Percentiles rank a stretch among this genome's conserved stretches.
Conservation (phyloP, 2,888 invertebrate genomes). For the Aphrophora alni region DNA sequence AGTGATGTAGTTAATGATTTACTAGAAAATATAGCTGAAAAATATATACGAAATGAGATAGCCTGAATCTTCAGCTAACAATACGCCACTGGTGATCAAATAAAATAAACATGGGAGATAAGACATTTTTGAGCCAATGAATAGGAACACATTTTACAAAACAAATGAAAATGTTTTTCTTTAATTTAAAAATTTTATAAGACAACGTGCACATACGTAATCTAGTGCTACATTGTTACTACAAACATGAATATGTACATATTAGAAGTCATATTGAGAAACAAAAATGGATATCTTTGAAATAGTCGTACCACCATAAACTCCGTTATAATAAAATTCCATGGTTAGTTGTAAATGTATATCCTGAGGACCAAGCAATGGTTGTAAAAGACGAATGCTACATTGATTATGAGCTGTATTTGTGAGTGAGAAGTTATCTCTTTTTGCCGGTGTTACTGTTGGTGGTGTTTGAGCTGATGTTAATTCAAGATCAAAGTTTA, state of each 20-base stretch:
- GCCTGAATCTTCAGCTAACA: too few species aligned
- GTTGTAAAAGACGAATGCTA: conserved; percentile 73
- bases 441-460: conserved; percentile 60
- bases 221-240: not conserved
- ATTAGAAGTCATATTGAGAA: conserved; percentile 79
- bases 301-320: conserved; percentile 81
- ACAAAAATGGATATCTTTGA: conserved; percentile 87
- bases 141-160: too few species aligned
- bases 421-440: conserved; percentile 73
- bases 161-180: too few species aligned
- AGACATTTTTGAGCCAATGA: too few species aligned
- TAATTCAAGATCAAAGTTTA: conserved; percentile 78
- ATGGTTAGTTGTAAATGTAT: conserved; percentile 86
- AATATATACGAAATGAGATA: too few species aligned
- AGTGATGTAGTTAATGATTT: too few species aligned
- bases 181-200: too few species aligned
- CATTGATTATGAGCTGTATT: conserved; percentile 73
- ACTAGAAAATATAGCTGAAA: too few species aligned
- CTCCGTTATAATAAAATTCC: conserved; percentile 76
- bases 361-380: conserved; percentile 88
- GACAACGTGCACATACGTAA: not conserved
- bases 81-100: too few species aligned
- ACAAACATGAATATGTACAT: not conserved
- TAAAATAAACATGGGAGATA: too few species aligned
- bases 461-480: conserved; percentile 24